Evolutionary conservation across 2,888 invertebrate species (phyloP).

Genomic region (Invenusta paracnida): DNA sequence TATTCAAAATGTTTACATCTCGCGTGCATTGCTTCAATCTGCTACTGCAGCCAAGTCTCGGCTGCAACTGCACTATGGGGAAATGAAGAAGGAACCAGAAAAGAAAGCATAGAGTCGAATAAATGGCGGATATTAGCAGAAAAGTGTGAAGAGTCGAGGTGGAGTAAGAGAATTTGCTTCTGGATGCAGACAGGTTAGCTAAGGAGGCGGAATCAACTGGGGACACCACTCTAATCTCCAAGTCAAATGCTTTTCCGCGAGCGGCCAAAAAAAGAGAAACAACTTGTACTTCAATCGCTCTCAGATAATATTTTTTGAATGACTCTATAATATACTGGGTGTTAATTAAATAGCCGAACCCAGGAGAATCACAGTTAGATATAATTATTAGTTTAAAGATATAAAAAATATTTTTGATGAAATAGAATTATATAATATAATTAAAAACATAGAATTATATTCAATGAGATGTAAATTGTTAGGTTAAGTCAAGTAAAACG

Average conservation of each 20-base stretch:
- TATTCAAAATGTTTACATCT: background rate
- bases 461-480: too few species aligned
- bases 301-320: background rate
- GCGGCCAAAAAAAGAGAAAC: slow-evolving; percentile 4
- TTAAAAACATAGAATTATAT: too few species aligned
- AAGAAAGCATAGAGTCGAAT: background rate
- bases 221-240: background rate
- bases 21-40: background rate
- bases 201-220: slow-evolving; percentile 1
- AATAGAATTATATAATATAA: background rate
- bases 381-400: too few species aligned
- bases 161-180: background rate
- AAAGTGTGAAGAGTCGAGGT: background rate
- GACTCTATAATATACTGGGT: background rate
- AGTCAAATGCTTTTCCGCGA: slow-evolving; percentile 4
- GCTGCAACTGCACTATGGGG: background rate
- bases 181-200: slow-evolving; percentile 19
- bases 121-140: background rate
- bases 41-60: background rate
- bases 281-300: slow-evolving; percentile 3
- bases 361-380: too few species aligned
- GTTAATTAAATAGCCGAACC: too few species aligned
- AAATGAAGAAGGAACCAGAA: background rate
- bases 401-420: too few species aligned
- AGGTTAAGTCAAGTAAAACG: too few species aligned